Evolutionary conservation across 2,888 invertebrate genomes (phyloP).

Genomic region (Campoplex nolae): DNA sequence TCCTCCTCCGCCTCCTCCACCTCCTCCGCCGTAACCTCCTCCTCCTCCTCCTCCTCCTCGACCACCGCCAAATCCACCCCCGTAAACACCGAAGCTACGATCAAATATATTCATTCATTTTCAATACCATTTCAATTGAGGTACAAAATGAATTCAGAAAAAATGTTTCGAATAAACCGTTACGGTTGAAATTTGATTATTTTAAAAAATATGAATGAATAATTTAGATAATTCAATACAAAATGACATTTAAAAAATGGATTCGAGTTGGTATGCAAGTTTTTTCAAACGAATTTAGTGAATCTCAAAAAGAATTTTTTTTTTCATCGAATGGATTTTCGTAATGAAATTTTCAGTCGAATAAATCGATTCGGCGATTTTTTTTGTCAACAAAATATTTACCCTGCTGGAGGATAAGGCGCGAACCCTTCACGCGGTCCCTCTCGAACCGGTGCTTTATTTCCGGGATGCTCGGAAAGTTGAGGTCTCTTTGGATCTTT

Average conservation of each 20-base stretch:
- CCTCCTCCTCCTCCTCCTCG: constrained; percentile 76
- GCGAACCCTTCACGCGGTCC: constrained; percentile 84
- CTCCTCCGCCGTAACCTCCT: constrained; percentile 76
- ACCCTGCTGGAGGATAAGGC: constrained; percentile 83
- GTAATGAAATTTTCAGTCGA: background rate
- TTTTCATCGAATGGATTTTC: background rate
- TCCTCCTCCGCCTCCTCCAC: constrained; percentile 79
- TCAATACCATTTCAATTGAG: background rate
- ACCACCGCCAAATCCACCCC: constrained; percentile 81
- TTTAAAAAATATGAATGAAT: background rate
- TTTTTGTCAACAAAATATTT: constrained; percentile 47
- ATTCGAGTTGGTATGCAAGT: background rate
- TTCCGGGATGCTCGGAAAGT: constrained; percentile 93
- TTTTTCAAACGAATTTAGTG: background rate
- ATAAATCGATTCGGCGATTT: background rate
- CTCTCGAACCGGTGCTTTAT: constrained; percentile 85
- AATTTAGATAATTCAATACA: background rate
- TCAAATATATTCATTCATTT: constrained; percentile 28
- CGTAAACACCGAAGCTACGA: constrained; percentile 80
- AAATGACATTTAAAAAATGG: background rate
- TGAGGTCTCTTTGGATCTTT: constrained; percentile 97
- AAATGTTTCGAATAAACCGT: too few species aligned
- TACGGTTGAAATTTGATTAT: background rate
- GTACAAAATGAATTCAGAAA: background rate
- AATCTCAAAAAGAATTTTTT: background rate